Conservation (phyloP, 2,888 invertebrate species). For the Thymelicus sylvestris region DNA sequence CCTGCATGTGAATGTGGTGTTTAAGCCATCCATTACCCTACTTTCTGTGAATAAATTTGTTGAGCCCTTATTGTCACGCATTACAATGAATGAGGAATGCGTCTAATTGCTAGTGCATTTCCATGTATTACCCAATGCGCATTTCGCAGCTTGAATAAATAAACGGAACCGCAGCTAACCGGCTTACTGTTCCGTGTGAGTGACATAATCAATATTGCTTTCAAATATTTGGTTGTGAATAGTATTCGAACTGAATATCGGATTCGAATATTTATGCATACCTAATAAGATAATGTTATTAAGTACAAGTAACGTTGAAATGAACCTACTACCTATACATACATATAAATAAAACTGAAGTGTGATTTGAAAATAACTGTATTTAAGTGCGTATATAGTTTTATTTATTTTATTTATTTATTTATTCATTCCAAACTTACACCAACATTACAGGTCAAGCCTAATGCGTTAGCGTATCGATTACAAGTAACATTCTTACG, state of each 20-base stretch:
- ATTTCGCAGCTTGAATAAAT: slow-evolving; percentile 38
- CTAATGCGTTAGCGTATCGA: too few relatives aligned
- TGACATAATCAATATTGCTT: slow-evolving; percentile 24
- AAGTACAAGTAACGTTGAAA: too few relatives aligned
- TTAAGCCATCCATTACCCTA: slow-evolving; percentile 56
- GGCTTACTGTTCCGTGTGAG: slow-evolving; percentile 22
- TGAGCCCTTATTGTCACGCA: slow-evolving; percentile 59
- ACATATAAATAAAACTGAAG: too few relatives aligned
- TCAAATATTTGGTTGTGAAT: slow-evolving; percentile 20
- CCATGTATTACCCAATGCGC: slow-evolving; percentile 38
- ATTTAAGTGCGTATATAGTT: too few relatives aligned
- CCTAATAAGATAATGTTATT: too few relatives aligned
- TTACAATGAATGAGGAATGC: slow-evolving; percentile 52
- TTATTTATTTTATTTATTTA: too few relatives aligned
- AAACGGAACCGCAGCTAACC: slow-evolving; percentile 42
- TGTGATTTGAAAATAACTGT: too few relatives aligned
- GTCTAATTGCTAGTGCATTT: slow-evolving; percentile 41
- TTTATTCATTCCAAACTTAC: too few relatives aligned
- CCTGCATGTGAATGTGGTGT: slow-evolving; percentile 72
- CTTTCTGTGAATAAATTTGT: slow-evolving; percentile 51
- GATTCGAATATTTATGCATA: background rate
- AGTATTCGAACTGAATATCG: background rate
- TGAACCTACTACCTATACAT: too few relatives aligned
- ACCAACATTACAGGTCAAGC: too few relatives aligned
- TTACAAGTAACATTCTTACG: too few relatives aligned